Evolutionary conservation across 1,140 invertebrate genomes (phyloP).

Genomic region (Anastrepha obliqua): DNA sequence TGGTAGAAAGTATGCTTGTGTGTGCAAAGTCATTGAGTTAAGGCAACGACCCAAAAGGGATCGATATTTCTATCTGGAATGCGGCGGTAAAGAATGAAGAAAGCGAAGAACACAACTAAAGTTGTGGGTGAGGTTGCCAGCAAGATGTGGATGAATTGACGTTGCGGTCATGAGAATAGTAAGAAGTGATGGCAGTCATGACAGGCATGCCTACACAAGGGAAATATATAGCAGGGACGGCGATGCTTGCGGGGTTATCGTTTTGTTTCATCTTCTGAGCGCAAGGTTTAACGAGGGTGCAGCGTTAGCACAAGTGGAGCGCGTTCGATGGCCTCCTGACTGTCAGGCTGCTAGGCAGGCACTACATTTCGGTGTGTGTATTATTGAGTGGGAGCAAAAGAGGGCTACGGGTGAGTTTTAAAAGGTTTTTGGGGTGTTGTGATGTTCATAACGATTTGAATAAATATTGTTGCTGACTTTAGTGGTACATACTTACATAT

Average conservation of each 20-base stretch:
- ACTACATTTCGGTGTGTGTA: not conserved
- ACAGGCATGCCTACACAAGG: not conserved
- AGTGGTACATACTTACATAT: not conserved
- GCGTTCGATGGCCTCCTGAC: too few relatives aligned
- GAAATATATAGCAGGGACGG: not conserved
- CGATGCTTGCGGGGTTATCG: not conserved
- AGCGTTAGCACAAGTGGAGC: not conserved
- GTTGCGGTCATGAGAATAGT: not conserved
- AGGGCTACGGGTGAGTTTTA: not conserved
- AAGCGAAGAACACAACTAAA: not conserved
- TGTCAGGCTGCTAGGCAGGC: not conserved
- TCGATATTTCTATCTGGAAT: slow-evolving; percentile 66
- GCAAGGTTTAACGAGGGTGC: not conserved
- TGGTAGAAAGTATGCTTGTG: not conserved
- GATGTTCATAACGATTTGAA: not conserved
- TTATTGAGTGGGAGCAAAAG: not conserved
- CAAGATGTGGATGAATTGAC: not conserved
- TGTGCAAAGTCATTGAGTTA: slow-evolving; percentile 65
- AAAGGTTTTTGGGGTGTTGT: not conserved
- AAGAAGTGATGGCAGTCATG: not conserved
- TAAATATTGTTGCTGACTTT: not conserved
- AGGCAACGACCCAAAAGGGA: slow-evolving; percentile 71
- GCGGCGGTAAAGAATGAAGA: not conserved
- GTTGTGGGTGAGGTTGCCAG: not conserved
- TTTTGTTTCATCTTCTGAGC: not conserved